phyloP scores from a whole-genome alignment of 2,797 vertebrate species.

The Smutsia temminckii region DNA sequence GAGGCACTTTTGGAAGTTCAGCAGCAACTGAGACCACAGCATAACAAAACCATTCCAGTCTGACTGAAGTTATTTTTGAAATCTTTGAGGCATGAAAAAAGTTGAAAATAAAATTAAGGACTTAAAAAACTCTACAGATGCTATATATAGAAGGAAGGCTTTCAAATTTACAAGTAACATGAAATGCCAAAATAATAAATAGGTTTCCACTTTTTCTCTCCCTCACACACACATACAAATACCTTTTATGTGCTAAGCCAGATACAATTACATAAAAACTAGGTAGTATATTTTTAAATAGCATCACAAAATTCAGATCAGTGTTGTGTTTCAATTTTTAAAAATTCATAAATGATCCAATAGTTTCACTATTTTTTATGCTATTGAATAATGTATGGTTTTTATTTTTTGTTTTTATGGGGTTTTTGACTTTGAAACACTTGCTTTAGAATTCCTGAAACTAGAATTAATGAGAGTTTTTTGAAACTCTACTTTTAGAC shows the following conservation, averaged over 20 bases:
- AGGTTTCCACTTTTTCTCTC: neutral
- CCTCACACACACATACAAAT: neutral
- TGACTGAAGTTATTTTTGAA: slow-evolving; percentile 44
- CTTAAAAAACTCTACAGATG: neutral
- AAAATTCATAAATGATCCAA: neutral
- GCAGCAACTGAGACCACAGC: slow-evolving; percentile 7
- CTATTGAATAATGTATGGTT: neutral
- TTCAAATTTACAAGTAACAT: slow-evolving; percentile 27
- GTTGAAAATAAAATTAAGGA: slow-evolving; percentile 35
- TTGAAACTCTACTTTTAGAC: slow-evolving; percentile 30
- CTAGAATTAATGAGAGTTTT: neutral
- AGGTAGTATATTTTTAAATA: slow-evolving; percentile 20
- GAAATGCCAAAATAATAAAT: slow-evolving; percentile 59
- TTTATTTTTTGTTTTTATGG: neutral
- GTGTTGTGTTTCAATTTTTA: neutral
- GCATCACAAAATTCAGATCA: neutral
- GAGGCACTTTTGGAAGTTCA: slow-evolving; percentile 52
- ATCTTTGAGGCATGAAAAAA: neutral
- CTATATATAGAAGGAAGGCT: neutral
- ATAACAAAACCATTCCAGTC: slow-evolving; percentile 26
- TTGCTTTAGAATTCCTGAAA: neutral
- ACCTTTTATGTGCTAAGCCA: slow-evolving; percentile 24
- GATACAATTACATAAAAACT: slow-evolving; percentile 16
- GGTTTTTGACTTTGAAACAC: neutral
- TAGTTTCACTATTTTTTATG: slow-evolving; percentile 18